These are phyloP conservation scores for Semnopithecus entellus DNA, from an alignment of 2,113 vertebrate genomes.

Conservation along the genomic window DNA sequence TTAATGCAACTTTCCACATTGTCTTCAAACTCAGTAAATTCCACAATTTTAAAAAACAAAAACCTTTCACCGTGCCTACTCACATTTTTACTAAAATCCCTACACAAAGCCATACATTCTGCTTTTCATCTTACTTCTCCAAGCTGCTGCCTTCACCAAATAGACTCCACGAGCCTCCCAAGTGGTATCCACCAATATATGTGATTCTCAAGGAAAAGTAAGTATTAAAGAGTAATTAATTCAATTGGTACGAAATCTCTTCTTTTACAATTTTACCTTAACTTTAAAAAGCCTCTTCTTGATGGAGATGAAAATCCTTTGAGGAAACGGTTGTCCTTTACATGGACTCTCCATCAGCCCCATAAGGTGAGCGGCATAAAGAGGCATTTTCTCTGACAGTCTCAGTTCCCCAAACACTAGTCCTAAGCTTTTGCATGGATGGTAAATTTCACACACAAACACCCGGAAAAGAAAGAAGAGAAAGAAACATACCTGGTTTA, in stretches of 20 bases:
- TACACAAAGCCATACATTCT: background rate
- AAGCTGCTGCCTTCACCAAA: constrained; percentile 1
- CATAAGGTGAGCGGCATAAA: background rate
- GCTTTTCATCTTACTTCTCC: constrained; percentile 18
- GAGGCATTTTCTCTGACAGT: constrained; percentile 33
- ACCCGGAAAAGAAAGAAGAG: background rate
- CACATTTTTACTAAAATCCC: constrained; percentile 19
- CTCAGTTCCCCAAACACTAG: constrained; percentile 1
- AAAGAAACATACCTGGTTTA: constrained; percentile 73
- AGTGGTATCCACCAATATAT: background rate
- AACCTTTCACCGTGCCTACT: background rate
- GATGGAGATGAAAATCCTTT: constrained; percentile 7
- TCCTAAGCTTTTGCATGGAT: background rate
- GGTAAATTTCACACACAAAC: background rate
- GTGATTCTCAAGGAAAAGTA: background rate
- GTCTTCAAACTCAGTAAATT: constrained; percentile 37
- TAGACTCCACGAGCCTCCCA: background rate
- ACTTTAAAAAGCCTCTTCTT: background rate
- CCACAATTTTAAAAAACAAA: constrained; percentile 12
- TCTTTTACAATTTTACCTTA: constrained; percentile 26
- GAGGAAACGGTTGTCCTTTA: constrained; percentile 37
- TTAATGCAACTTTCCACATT: background rate
- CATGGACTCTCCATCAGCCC: background rate
- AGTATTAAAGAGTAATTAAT: constrained; percentile 23
- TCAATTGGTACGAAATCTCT: background rate